A percentile compares a stretch with the other conserved stretches of the same genome.
Conservation (phyloP, 1,140 invertebrate genomes). For the Drosophila grimshawi region DNA sequence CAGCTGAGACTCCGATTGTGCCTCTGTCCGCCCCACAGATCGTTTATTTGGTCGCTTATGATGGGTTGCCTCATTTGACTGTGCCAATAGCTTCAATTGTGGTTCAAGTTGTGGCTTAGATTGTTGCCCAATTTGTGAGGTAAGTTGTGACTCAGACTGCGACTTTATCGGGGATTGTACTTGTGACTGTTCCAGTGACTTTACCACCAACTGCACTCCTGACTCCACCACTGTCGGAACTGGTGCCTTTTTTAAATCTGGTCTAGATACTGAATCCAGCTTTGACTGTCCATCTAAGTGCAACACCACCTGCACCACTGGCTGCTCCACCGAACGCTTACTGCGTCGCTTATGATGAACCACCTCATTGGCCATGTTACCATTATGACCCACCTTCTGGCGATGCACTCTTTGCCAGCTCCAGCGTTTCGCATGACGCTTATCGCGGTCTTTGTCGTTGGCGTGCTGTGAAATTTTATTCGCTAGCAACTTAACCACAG, state of each 20-base stretch:
- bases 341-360: not conserved
- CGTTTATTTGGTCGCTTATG: not conserved
- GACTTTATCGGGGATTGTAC: no score
- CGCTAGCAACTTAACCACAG: slow-evolving; percentile 55
- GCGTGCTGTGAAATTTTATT: slow-evolving; percentile 44
- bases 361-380: not conserved
- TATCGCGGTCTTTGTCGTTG: slow-evolving; percentile 39
- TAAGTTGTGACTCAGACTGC: no score
- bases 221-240: no score
- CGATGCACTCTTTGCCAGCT: slow-evolving; percentile 16
- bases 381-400: not conserved
- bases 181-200: no score
- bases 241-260: no score
- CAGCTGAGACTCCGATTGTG: not conserved
- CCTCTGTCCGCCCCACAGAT: not conserved
- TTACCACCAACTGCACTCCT: no score
- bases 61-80: no score
- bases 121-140: no score
- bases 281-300: not conserved
- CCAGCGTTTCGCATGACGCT: slow-evolving; percentile 29
- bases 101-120: no score
- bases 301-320: not conserved
- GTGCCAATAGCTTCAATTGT: no score
- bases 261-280: no score
- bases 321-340: slow-evolving; percentile 27